Evolutionary conservation across 2,888 invertebrate genomes (phyloP), one percentile per base, ranked within the genome.

Genomic region (Andrena camellia): DNA sequence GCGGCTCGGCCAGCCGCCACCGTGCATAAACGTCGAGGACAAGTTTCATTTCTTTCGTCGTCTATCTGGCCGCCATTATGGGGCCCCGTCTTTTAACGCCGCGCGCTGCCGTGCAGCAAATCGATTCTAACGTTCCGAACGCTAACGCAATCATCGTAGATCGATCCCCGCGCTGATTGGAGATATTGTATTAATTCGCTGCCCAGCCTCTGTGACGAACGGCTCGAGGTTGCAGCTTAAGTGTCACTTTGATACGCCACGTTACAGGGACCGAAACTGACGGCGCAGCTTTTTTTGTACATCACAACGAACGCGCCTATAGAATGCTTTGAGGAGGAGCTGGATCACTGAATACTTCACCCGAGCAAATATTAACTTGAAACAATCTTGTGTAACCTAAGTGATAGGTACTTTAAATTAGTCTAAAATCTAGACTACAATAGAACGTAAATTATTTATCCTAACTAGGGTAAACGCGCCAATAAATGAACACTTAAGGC

Each of bases 1-100:
- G 89, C 86, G 85, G 81, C 81, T 77, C 63, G 63, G 86, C 75
- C 78, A 83, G 84, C 81, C 83, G 83, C 84, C 89, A 54, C 70
- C 84, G 71, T 59, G 74, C 71, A 74, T 72, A 85, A 83, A 80
- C 89, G 72, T 71, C 84, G 85, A 85, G 78, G 85, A 86, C 85
- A 90, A 85, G 83, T 87, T 87, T 85, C 81, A 80, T 86, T 90
- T 90, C 85, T 87, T 89, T 83, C 83, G 69, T 74, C 81, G 80
- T 76, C 60, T 76, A 69, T 60, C 66, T 64, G 70, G 62, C 69
- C 64, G 60, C 66, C 69, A 86, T 82, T 75, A 52, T 60, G 78
- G 75, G 52, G 42, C 42, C 76, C 71, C 76, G 68, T 81, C 78
- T 87, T 82, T 82, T 79, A 70, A 64, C 72, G 63, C 52, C 59